A percentile compares a stretch with the other conserved stretches of the same genome.
Evolutionary conservation across 1,140 invertebrate genomes (phyloP).

Genomic region (Sinella curviseta): DNA sequence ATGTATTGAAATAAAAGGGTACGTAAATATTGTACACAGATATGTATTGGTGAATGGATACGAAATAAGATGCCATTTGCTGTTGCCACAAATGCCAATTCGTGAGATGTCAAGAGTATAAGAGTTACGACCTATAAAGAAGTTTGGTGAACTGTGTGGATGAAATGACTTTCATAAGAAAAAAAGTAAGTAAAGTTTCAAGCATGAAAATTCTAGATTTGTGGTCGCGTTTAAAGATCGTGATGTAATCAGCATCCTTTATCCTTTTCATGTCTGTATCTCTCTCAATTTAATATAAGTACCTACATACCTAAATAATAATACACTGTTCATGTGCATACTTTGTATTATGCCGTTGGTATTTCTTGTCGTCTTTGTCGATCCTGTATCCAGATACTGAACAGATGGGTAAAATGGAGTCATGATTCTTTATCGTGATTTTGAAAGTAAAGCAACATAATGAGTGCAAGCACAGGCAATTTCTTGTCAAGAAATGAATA

Average conservation of each 20-base stretch:
- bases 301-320: not conserved
- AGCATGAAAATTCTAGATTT: not conserved
- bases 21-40: too few relatives aligned
- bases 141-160: not conserved
- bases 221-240: not conserved
- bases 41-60: too few relatives aligned
- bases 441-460: not conserved
- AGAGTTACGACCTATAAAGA: not conserved
- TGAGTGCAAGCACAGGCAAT: too few relatives aligned
- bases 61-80: too few relatives aligned
- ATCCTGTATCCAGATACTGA: not conserved
- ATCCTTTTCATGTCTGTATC: too few relatives aligned
- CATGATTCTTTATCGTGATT: constrained; percentile 6
- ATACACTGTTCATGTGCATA: not conserved
- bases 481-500: too few relatives aligned
- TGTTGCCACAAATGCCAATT: constrained; percentile 4
- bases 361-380: not conserved
- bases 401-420: not conserved
- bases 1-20: too few relatives aligned
- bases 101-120: constrained; percentile 5
- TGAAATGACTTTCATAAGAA: too few relatives aligned
- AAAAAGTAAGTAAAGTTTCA: too few relatives aligned
- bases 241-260: constrained; percentile 2
- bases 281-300: not conserved
- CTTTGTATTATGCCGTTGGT: too few relatives aligned